A percentile compares a stretch with the other conserved stretches of the same genome.
These are phyloP conservation scores for Machaerirhynchus nigripectus DNA, from an alignment of 2,113 vertebrate species.

Conservation along the genomic window DNA sequence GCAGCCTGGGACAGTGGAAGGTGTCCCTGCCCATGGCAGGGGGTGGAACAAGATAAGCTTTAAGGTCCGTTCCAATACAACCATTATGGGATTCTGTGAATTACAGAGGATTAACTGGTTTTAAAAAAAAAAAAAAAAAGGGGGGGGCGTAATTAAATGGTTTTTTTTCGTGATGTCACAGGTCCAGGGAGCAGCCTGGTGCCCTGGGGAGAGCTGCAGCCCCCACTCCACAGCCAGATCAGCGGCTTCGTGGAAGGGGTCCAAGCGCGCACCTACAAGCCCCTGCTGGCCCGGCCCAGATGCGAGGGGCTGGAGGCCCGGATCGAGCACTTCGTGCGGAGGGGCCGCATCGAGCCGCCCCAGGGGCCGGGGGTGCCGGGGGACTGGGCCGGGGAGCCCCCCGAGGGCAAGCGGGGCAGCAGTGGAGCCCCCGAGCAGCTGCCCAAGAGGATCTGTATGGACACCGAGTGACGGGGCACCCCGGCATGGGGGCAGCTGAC, in stretches of 20 bases:
- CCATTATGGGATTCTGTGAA: background rate
- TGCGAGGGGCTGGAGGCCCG: conserved; percentile 90
- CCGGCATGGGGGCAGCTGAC: fast-evolving
- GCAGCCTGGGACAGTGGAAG: fast-evolving
- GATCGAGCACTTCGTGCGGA: conserved; percentile 85
- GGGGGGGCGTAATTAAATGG: background rate
- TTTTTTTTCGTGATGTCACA: background rate
- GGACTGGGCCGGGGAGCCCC: fast-evolving
- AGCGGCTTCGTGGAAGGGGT: conserved; percentile 85
- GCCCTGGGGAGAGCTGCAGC: conserved; percentile 47
- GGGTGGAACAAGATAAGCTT: background rate
- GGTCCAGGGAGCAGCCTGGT: background rate
- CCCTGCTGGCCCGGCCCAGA: conserved; percentile 83
- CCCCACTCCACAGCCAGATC: conserved; percentile 45
- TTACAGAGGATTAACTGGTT: background rate
- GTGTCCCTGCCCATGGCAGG: background rate
- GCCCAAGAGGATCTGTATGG: conserved; percentile 61
- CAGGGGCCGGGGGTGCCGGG: background rate
- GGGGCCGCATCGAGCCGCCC: conserved; percentile 78
- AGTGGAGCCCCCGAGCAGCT: conserved; percentile 31
- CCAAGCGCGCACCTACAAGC: conserved; percentile 82
- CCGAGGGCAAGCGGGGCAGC: background rate
- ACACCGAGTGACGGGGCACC: background rate
- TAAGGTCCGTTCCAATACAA: background rate
- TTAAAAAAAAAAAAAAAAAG: background rate